Percentiles rank a stretch among this genome's conserved stretches.
These are phyloP conservation scores for Schizothorax lantsangensis DNA, from an alignment of 2,797 vertebrate genomes.

Conservation along the genomic window DNA sequence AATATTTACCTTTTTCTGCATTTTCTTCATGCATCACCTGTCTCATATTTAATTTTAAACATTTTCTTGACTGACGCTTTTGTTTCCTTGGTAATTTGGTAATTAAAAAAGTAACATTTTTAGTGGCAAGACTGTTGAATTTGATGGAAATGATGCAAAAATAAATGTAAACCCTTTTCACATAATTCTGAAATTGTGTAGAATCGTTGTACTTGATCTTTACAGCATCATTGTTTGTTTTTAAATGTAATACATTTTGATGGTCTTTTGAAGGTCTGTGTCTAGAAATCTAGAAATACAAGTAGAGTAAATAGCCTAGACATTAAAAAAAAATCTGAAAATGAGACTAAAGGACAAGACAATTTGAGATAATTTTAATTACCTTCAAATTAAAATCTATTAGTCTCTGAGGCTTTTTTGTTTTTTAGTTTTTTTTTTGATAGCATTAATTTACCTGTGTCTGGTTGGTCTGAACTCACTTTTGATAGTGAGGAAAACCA, in stretches of 20 bases:
- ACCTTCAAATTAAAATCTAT: not conserved
- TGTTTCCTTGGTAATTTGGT: not conserved
- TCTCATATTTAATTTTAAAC: not conserved
- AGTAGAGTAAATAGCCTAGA: not conserved
- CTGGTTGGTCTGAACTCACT: not conserved
- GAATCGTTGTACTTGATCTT: not conserved
- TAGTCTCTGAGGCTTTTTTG: not conserved
- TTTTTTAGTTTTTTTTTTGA: not conserved
- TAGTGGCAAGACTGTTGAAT: not conserved
- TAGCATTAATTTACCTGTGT: not conserved
- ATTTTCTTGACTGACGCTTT: not conserved
- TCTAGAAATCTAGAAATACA: not conserved
- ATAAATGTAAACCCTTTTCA: not conserved
- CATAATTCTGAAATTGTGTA: not conserved
- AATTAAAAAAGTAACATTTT: not conserved
- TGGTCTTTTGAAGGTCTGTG: not conserved
- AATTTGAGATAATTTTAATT: not conserved
- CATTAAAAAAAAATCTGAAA: not conserved
- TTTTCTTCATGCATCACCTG: too few species aligned
- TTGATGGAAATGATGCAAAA: not conserved
- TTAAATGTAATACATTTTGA: not conserved
- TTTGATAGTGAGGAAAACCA: not conserved
- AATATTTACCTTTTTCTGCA: too few species aligned
- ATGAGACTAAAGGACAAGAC: not conserved
- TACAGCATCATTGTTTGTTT: not conserved